These are phyloP conservation scores for Drosophila serrata DNA, from an alignment of 1,140 invertebrate genomes.

Conservation along the genomic window DNA sequence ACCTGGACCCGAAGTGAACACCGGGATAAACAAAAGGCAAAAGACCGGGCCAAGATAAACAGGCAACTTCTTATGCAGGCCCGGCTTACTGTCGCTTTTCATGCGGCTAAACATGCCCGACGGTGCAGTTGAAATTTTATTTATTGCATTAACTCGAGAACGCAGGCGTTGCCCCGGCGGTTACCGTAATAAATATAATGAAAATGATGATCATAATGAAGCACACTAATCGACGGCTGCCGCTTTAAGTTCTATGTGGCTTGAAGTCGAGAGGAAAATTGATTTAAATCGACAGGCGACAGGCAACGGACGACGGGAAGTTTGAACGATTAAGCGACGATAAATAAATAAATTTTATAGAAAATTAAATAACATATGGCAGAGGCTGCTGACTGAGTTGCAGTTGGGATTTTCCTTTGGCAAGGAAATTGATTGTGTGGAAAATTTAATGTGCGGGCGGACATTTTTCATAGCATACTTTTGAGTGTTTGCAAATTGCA, in stretches of 20 bases:
- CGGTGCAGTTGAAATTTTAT: constrained; percentile 82
- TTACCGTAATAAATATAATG: constrained; percentile 75
- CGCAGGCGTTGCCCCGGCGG: constrained; percentile 1
- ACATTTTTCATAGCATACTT: constrained; percentile 78
- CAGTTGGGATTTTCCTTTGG: constrained; percentile 4
- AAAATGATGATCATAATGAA: constrained; percentile 79
- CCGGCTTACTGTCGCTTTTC: constrained; percentile 78
- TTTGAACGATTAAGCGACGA: constrained; percentile 57
- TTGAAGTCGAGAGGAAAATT: constrained; percentile 14
- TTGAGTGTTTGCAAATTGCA: constrained; percentile 77
- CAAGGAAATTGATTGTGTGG: constrained; percentile 77
- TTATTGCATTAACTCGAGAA: constrained; percentile 82
- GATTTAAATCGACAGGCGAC: constrained; percentile 45
- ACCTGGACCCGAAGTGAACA: constrained; percentile 15
- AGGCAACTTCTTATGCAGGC: constrained; percentile 78
- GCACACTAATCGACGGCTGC: constrained; percentile 72
- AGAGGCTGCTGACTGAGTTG: constrained; percentile 3
- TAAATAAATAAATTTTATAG: constrained; percentile 67
- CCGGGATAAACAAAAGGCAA: constrained; percentile 71
- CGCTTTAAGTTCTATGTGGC: constrained; percentile 43
- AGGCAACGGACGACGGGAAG: constrained; percentile 41
- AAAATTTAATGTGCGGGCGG: constrained; percentile 70
- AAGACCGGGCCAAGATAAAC: constrained; percentile 70
- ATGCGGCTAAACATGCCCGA: constrained; percentile 80
- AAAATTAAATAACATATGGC: constrained; percentile 61